Percentiles rank a stretch among this genome's conserved stretches.
Evolutionary conservation across 1,140 invertebrate genomes (phyloP).

Genomic region (Arion vulgaris): DNA sequence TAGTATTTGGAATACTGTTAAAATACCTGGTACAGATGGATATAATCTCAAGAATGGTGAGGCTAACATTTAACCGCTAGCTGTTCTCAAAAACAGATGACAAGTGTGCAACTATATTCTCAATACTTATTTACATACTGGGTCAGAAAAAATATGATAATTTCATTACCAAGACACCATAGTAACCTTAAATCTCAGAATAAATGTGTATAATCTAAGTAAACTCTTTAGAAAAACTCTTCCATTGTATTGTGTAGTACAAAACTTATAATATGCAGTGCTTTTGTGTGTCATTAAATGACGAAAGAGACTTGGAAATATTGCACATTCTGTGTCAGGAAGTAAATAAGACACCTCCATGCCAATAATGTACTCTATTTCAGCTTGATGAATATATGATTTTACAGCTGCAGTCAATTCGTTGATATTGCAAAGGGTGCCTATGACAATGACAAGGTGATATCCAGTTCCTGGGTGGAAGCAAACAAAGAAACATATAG

Average conservation of each 20-base stretch:
- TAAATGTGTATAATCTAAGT: neutral
- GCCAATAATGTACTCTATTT: slow-evolving; percentile 65
- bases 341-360: slow-evolving; percentile 69
- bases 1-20: too few species aligned
- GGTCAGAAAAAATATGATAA: too few species aligned
- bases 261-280: slow-evolving; percentile 81
- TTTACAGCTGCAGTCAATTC: slow-evolving; percentile 59
- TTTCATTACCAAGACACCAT: too few species aligned
- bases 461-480: slow-evolving; percentile 66
- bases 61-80: too few species aligned
- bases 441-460: slow-evolving; percentile 68
- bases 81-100: too few species aligned
- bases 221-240: slow-evolving; percentile 79
- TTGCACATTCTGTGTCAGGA: slow-evolving; percentile 65
- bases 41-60: too few species aligned
- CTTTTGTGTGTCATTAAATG: slow-evolving; percentile 78
- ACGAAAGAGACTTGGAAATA: slow-evolving; percentile 76
- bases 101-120: too few species aligned
- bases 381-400: slow-evolving; percentile 55
- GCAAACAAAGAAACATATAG: neutral
- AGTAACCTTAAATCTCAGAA: neutral
- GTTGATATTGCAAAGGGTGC: slow-evolving; percentile 74
- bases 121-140: too few species aligned
- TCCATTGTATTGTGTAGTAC: slow-evolving; percentile 86
- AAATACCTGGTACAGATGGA: too few species aligned